Evolutionary conservation across 2,113 vertebrate genomes (phyloP), one percentile per base, ranked within the genome.

Genomic region (Phaethornis superciliosus): DNA sequence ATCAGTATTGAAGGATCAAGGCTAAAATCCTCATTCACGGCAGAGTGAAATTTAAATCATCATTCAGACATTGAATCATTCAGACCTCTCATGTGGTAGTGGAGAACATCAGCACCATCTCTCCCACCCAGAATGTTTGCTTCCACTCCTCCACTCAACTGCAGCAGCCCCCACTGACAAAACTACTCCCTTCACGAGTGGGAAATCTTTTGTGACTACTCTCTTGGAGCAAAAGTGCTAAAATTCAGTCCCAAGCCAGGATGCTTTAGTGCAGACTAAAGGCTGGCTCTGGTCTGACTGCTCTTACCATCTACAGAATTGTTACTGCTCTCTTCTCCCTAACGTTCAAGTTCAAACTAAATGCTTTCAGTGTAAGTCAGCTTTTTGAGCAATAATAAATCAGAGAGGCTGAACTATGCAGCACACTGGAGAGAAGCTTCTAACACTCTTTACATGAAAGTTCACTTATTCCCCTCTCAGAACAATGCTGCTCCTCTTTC

Each of bases 21-120:
- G n/a, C 13, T 89, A 65, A 88, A 95, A 82, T 82, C 44, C 40
- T 2, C 4, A 69, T 79, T 94, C 51, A 55, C 51, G 80, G 70
- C 35, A 79, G 78, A 24, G 91, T 63, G 51, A 91, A 88, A 63
- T 74, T 59, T 82, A 93, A 93, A 71, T 90, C 71, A 65, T 54
- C 46, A 82, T 65, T 21, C 60, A 88, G 82, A 68, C 32, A 20
- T 19, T 12, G 67, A 69, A 62, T 77, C 80, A 83, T 76, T 40
- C 40, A 40, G 40, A 85, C 46, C 55, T 78, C 63, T 70, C 37
- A 54, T 21, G 46, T 82, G 58, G 30, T 77, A 69, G 80, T 0
- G 1, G 58, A 76, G n/a, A 32, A 88, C 49, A 85, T 19, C n/a
- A 77, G 26, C 59, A 90, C 32, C 12, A 56, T 44, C 62, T 79